Conservation (phyloP, 2,888 invertebrate genomes). For the Metacarcinus magister region DNA sequence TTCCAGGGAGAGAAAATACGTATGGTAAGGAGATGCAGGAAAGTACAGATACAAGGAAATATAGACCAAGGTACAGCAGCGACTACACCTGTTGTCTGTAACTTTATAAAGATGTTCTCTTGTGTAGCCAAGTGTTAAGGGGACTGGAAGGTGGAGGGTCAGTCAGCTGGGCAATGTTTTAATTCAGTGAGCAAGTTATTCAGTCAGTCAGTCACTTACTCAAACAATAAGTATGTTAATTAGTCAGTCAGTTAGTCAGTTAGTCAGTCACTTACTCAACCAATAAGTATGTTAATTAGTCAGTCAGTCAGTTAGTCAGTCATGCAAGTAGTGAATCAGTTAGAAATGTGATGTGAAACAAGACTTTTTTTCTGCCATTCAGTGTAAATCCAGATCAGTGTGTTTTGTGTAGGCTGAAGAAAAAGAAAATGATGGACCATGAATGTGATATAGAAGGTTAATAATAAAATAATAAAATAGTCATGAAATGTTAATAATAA, state of each 20-base stretch:
- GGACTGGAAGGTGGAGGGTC: background rate
- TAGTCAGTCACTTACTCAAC: background rate
- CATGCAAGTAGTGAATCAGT: background rate
- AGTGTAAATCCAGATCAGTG: background rate
- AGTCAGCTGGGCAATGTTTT: background rate
- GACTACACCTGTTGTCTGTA: background rate
- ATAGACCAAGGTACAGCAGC: background rate
- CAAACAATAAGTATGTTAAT: background rate
- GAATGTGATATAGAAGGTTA: constrained; percentile 18
- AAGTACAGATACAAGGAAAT: background rate
- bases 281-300: background rate
- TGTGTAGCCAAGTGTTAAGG: background rate
- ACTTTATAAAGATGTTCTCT: background rate
- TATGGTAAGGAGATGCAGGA: background rate
- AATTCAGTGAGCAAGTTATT: background rate
- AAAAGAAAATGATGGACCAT: constrained; percentile 5
- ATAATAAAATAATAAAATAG: background rate
- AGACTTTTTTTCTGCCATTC: background rate
- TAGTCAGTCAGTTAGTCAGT: background rate
- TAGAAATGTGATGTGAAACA: background rate
- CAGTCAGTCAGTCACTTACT: background rate
- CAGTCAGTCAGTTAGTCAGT: background rate
- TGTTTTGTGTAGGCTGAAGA: background rate
- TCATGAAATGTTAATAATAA: background rate
- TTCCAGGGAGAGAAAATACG: background rate